A percentile compares a stretch with the other conserved stretches of the same genome.
phyloP scores from a whole-genome alignment of 2,888 invertebrate genomes.

The Hylaea fasciaria region DNA sequence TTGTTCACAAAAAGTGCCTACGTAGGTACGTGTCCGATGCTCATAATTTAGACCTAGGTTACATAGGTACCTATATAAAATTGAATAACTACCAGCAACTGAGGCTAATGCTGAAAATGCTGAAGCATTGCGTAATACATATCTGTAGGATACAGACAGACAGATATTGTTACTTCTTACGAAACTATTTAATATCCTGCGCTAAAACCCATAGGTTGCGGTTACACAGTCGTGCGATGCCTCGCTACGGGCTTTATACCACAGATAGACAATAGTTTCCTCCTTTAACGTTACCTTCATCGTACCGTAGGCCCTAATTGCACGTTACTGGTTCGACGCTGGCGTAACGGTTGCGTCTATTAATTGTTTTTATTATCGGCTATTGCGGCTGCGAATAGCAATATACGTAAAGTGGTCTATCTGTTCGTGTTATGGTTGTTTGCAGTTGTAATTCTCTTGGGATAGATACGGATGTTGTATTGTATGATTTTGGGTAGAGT shows the following conservation, averaged over 20 bases:
- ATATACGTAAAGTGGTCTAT: conserved; percentile 8
- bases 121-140: not conserved
- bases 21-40: too few species aligned
- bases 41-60: too few species aligned
- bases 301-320: conserved; percentile 23
- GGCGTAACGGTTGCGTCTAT: conserved; percentile 23
- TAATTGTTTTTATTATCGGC: conserved; percentile 32
- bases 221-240: conserved; percentile 30
- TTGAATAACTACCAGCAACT: not conserved
- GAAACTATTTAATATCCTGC: conserved; percentile 33
- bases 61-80: not conserved
- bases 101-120: not conserved
- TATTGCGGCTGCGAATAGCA: conserved; percentile 24
- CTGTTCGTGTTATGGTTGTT: conserved; percentile 7
- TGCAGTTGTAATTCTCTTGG: not conserved
- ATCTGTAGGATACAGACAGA: not conserved
- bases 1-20: too few species aligned
- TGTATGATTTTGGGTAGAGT: not conserved
- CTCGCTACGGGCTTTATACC: conserved; percentile 24
- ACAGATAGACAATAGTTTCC: conserved; percentile 16
- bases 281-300: conserved; percentile 14
- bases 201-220: conserved; percentile 28
- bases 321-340: conserved; percentile 23
- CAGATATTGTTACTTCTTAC: conserved; percentile 12
- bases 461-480: not conserved